Conservation (phyloP, 1,140 invertebrate species). For the Spodoptera litura region DNA sequence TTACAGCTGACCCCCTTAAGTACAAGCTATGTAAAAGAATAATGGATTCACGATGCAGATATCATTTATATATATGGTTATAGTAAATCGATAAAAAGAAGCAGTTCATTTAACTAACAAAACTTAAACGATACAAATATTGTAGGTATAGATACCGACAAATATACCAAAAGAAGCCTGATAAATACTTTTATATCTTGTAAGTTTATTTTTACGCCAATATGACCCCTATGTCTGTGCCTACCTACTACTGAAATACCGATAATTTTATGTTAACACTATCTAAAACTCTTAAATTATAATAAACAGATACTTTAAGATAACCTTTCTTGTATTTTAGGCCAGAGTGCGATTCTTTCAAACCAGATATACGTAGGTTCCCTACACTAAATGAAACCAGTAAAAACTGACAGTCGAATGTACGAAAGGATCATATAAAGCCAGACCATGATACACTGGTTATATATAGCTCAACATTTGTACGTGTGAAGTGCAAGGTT, state of each 20-base stretch:
- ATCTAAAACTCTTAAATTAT: neutral
- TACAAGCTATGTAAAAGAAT: no score
- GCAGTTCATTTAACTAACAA: no score
- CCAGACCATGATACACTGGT: no score
- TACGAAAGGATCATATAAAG: no score
- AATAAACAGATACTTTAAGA: neutral
- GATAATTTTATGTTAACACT: neutral
- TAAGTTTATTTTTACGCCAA: neutral
- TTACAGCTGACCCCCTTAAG: no score
- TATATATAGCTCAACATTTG: no score
- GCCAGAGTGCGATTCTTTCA: no score
- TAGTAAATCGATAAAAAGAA: no score
- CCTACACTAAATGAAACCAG: neutral
- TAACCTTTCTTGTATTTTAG: neutral
- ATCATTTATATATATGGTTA: no score
- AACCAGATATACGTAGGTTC: neutral
- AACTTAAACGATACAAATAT: no score
- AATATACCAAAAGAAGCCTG: neutral
- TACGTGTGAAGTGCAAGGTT: slow-evolving; percentile 7
- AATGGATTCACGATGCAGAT: no score
- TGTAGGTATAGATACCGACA: neutral
- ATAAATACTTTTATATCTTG: neutral
- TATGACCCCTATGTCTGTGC: neutral
- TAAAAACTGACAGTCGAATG: no score
- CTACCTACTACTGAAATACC: neutral